Conservation (phyloP, 2,888 invertebrate genomes). For the Papilio demoleus region DNA sequence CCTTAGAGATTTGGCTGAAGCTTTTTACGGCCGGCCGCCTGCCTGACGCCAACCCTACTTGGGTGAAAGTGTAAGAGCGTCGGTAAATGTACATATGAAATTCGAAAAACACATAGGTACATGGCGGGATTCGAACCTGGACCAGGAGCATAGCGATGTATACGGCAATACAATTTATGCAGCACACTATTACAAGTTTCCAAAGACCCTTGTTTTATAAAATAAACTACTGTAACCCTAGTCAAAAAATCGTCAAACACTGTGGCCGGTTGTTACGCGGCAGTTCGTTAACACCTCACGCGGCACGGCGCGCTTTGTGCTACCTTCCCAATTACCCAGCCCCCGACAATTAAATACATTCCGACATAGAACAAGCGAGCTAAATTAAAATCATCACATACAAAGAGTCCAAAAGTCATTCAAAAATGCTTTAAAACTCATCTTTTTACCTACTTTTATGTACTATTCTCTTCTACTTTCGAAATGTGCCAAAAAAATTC, state of each 20-base stretch:
- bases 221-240: not conserved
- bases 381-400: conserved; percentile 14
- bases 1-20: too few relatives aligned
- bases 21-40: too few relatives aligned
- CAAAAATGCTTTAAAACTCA: too few relatives aligned
- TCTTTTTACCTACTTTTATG: too few relatives aligned
- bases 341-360: conserved; percentile 34
- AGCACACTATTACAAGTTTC: not conserved
- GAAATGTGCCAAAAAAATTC: too few relatives aligned
- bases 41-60: too few relatives aligned
- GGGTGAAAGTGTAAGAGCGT: too few relatives aligned
- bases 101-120: too few relatives aligned
- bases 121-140: too few relatives aligned
- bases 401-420: not conserved
- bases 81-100: too few relatives aligned
- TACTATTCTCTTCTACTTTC: too few relatives aligned
- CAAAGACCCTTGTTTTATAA: not conserved
- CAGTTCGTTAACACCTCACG: conserved; percentile 37
- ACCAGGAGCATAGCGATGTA: too few relatives aligned
- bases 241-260: not conserved
- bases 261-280: not conserved
- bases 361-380: conserved; percentile 7
- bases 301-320: conserved; percentile 25
- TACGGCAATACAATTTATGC: not conserved
- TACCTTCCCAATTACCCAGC: conserved; percentile 35